These are phyloP conservation scores for Sitta carolinensis DNA, from an alignment of 2,797 vertebrate species.

Conservation along the genomic window DNA sequence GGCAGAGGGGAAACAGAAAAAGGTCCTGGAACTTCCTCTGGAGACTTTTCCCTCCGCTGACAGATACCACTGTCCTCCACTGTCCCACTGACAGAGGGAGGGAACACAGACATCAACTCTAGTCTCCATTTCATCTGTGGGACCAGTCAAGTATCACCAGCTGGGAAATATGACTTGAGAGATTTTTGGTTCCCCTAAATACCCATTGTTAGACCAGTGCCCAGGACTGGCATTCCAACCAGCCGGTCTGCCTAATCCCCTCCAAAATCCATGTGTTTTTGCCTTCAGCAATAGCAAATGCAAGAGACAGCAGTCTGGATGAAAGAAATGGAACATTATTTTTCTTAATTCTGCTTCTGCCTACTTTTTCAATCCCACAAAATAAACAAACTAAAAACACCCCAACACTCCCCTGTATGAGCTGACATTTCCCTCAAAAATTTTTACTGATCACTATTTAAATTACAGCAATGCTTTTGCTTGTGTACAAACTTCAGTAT, in stretches of 20 bases:
- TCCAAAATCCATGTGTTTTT: conserved; percentile 45
- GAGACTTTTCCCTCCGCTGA: neutral
- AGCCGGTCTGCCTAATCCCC: conserved; percentile 48
- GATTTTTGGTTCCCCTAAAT: neutral
- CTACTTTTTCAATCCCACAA: neutral
- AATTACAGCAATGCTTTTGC: neutral
- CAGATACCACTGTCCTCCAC: rapidly evolving
- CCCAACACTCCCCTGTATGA: neutral
- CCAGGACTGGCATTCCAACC: conserved; percentile 46
- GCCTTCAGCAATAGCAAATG: conserved; percentile 40
- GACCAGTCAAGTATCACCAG: neutral
- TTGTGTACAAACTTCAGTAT: neutral
- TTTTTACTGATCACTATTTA: neutral
- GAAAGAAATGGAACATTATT: conserved; percentile 50
- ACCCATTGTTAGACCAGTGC: neutral
- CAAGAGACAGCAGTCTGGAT: conserved; percentile 44
- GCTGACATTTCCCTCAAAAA: neutral
- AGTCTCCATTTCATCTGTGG: neutral
- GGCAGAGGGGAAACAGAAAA: neutral
- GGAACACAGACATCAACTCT: neutral
- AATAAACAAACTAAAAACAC: too few species aligned
- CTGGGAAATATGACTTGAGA: neutral
- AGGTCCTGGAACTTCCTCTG: neutral
- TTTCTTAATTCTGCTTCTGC: conserved; percentile 10
- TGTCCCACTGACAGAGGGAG: neutral